Base-by-base conservation (phyloP, 1,140 invertebrate genomes). In the Heterodera carotae region DNA sequence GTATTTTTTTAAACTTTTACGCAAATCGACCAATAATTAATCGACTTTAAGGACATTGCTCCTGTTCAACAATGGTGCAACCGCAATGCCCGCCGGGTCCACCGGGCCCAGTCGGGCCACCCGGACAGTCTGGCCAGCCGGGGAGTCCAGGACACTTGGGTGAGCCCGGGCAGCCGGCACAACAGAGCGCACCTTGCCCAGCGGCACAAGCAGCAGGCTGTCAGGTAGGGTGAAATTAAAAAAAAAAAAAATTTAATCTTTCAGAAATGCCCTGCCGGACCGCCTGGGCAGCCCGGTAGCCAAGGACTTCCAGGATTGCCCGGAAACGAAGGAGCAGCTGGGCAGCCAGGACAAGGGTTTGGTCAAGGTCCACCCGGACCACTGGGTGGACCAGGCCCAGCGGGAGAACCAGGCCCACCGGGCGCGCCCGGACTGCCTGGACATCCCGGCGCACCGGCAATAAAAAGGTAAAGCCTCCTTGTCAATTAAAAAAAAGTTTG, bases 341-440 rank as follows among this genome's bases (percentile, higher is more conserved):
- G 74, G 27, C 62, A 69, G n/a, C 74, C 74, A 43, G 74, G 74
- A 76, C 74, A 76, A 36, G 12, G 15, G 12, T 12, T 4, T 56
- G 48, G 48, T 5, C 60, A 31, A 66, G 74, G 74, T n/a, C 10
- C 39, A 12, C 10, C 74, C 43, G 74, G 74, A 36, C 62, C 67
- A 15, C 74, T 34, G 48, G 74, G 74, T 60, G 74, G 73, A 15
- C 74, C 74, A 33, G 67, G 74, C 74, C 74, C 5, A 27, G 60
- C 82, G 33, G 82, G 82, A 18, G 27, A 48, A 12, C 33, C 74
- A 48, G 82, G 83, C 66, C 31, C n/a, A 15, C 56, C 68, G 43
- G 82, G 79, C 31, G 27, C 56, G 71, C 69, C 79, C 64, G 75
- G 84, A 76, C 12, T 72, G 68, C 81, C 82, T 72, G 82, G 82